Base-by-base conservation (phyloP, 2,888 invertebrate genomes). In the Drosophila kuntzei region DNA sequence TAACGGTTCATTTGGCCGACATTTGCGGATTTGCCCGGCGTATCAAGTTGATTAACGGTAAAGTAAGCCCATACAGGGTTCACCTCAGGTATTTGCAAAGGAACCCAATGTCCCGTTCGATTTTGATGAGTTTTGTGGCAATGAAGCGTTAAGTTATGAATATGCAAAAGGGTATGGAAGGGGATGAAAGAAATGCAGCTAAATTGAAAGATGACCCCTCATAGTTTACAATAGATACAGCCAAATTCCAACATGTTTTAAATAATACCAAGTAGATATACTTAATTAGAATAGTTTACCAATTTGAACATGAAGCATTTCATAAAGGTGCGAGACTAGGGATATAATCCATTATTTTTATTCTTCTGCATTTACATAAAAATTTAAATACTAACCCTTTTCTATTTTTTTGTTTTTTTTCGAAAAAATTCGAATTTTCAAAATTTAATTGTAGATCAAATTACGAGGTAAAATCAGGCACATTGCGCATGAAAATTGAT, bases 81-180 rank as follows among this genome's bases (percentile, higher is more conserved):
- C 65, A 20, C 37, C 18, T 29, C n/a, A 16, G 3, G 22, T 14
- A 37, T 36, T 36, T 36, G 27, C 49, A 22, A 16, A n/a, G 36
- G 18, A 41, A 11, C 27, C 49, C 37, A 69, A 69, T 69, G 29
- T 63, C 3, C 69, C 73, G 73, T 72, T 79, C 71, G 66, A 63
- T 63, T 67, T 76, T 81, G 70, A 78, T 78, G 71, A 80, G 71
- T 63, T 46, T 22, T 59, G 37, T 47, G 51, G 16, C 68, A 79
- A 39, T 79, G 79, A 82, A 77, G 80, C 89, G 89, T 85, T 75
- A 79, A 84, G 53, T 79, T 89, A 83, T 88, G 82, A 89, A 68
- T 67, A 64, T 57, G 54, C 72, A 62, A 7, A 54, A 32, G 62
- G 43, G 12, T 12, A 9, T n/a, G n/a, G n/a, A 9, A 20, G 36